These are phyloP conservation scores for Drosophila malerkotliana DNA, from an alignment of 1,140 invertebrate genomes.

Conservation along the genomic window DNA sequence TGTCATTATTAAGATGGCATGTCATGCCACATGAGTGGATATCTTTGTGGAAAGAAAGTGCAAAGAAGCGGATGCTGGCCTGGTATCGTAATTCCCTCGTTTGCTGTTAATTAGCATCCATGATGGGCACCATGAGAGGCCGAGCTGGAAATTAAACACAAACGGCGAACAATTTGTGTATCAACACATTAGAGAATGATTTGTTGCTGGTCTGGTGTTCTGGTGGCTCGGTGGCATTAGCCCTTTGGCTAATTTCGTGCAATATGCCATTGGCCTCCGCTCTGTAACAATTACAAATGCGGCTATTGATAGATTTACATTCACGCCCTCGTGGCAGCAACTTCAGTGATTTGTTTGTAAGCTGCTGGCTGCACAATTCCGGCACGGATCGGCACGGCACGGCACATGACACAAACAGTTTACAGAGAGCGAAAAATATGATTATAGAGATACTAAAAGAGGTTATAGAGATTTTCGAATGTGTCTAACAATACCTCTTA, in stretches of 20 bases:
- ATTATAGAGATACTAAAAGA: too few species aligned
- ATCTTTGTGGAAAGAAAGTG: background rate
- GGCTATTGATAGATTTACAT: conserved; percentile 70
- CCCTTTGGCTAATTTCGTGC: conserved; percentile 16
- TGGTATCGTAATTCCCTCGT: conserved; percentile 42
- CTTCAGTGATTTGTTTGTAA: conserved; percentile 62
- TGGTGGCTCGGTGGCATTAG: too few species aligned
- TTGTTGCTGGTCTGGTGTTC: conserved; percentile 29
- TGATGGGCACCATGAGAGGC: conserved; percentile 3
- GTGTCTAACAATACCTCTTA: too few species aligned
- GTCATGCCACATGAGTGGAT: conserved; percentile 12
- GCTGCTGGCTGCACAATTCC: conserved; percentile 3
- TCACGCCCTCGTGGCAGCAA: conserved; percentile 26
- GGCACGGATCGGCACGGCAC: conserved; percentile 14
- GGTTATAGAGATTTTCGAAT: too few species aligned
- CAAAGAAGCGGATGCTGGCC: conserved; percentile 35
- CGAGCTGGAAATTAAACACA: conserved; percentile 37
- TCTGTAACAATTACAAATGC: conserved; percentile 62
- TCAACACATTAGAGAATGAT: conserved; percentile 75
- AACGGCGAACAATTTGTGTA: conserved; percentile 64
- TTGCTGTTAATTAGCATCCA: conserved; percentile 57
- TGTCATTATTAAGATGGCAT: conserved; percentile 68
- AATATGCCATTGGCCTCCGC: conserved; percentile 8
- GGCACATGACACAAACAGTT: conserved; percentile 6
- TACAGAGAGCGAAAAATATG: background rate